Conservation (phyloP, 2,888 invertebrate genomes). For the Clostera curtula region DNA sequence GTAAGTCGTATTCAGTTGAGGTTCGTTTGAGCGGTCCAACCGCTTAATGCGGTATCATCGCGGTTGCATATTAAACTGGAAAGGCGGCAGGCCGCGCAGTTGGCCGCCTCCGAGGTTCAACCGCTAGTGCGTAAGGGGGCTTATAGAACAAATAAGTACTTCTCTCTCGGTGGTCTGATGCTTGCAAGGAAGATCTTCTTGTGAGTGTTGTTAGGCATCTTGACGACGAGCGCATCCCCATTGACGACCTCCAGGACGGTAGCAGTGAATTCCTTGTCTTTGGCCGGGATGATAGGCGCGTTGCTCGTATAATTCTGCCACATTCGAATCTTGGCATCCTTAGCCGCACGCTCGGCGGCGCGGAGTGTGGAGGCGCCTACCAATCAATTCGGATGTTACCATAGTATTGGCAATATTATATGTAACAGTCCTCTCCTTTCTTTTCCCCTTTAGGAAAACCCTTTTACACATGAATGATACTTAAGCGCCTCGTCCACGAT, state of each 20-base stretch:
- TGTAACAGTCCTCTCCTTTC: too few species aligned
- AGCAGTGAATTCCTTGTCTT: constrained; percentile 88
- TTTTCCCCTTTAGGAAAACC: too few species aligned
- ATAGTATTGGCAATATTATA: not conserved
- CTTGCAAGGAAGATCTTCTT: constrained; percentile 97
- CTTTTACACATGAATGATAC: too few species aligned
- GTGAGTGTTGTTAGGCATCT: constrained; percentile 81
- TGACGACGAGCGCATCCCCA: constrained; percentile 94
- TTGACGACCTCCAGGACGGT: constrained; percentile 93
- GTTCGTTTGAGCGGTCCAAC: too few species aligned
- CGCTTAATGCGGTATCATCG: too few species aligned
- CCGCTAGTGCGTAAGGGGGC: too few species aligned
- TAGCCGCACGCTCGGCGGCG: constrained; percentile 89
- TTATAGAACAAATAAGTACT: too few species aligned
- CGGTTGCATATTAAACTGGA: too few species aligned
- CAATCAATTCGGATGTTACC: constrained; percentile 4
- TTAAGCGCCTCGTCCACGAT: too few species aligned
- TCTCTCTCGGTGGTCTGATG: constrained; percentile 93
- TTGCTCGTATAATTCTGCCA: constrained; percentile 94
- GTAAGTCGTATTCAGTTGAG: too few species aligned
- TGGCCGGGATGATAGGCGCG: constrained; percentile 81
- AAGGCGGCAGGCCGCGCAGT: too few species aligned
- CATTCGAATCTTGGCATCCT: constrained; percentile 87
- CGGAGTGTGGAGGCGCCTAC: constrained; percentile 85
- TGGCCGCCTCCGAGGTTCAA: too few species aligned